Conservation (phyloP, 2,113 vertebrate species). For the Onychorhynchus coronatus region DNA sequence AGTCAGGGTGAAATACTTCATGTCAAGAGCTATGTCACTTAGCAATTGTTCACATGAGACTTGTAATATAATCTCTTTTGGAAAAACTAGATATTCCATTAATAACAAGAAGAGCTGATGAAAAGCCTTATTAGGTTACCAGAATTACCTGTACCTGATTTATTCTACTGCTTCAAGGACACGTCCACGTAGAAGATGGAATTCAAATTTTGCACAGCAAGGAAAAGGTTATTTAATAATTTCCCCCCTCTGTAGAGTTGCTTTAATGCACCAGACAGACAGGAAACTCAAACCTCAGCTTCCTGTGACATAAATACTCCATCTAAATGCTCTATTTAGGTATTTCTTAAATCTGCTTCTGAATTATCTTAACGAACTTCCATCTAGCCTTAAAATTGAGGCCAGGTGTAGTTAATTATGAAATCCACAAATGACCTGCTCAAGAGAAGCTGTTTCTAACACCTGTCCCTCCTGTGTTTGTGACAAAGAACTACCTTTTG, state of each 20-base stretch:
- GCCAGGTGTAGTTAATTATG: neutral
- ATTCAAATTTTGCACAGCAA: neutral
- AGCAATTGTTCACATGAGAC: conserved; percentile 39
- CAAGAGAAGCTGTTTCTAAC: neutral
- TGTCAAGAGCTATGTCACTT: conserved; percentile 40
- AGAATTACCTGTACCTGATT: conserved; percentile 23
- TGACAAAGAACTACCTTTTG: neutral
- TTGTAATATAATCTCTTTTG: conserved; percentile 9
- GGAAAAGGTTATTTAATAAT: neutral
- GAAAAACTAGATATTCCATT: conserved; percentile 34
- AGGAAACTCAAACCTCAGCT: neutral
- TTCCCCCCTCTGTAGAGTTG: neutral
- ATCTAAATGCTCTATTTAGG: neutral
- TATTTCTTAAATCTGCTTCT: neutral
- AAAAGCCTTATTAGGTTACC: conserved; percentile 30
- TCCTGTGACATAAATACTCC: neutral
- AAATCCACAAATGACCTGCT: neutral
- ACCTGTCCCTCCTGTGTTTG: neutral
- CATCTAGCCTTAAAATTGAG: neutral
- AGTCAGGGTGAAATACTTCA: conserved; percentile 17
- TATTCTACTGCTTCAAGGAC: neutral
- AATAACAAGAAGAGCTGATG: conserved; percentile 36
- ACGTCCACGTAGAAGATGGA: neutral
- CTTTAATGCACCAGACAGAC: neutral
- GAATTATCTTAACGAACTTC: neutral